phyloP scores from a whole-genome alignment of 2,888 invertebrate species.

The Ectropis crepuscularia region DNA sequence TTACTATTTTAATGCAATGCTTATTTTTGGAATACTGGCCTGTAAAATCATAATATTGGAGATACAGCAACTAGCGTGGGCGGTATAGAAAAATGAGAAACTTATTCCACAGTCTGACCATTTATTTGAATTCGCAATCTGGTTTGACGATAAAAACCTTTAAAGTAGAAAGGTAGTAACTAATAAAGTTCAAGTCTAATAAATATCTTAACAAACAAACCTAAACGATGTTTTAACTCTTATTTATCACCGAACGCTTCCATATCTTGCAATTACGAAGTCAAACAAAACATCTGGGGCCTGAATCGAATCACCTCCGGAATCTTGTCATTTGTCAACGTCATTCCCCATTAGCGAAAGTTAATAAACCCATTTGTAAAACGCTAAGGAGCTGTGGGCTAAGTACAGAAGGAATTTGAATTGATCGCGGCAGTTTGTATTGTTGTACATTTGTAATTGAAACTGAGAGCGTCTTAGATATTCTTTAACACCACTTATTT shows the following conservation, averaged over 20 bases:
- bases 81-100: too few species aligned
- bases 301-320: conserved; percentile 12
- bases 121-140: too few species aligned
- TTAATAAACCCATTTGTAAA: conserved; percentile 34
- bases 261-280: conserved; percentile 54
- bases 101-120: too few species aligned
- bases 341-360: conserved; percentile 43
- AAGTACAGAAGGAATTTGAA: conserved; percentile 16
- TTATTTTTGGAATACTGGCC: too few species aligned
- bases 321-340: conserved; percentile 56
- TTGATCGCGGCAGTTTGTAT: conserved; percentile 21
- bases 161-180: too few species aligned
- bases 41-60: too few species aligned
- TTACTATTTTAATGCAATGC: too few species aligned
- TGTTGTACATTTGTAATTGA: not conserved
- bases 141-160: too few species aligned
- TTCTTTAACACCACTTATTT: not conserved
- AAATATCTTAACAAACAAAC: not conserved
- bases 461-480: not conserved
- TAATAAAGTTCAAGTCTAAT: not conserved
- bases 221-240: conserved; percentile 4
- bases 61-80: too few species aligned
- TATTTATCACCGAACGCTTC: conserved; percentile 6
- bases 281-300: conserved; percentile 50
- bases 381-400: conserved; percentile 20